Evolutionary conservation across 2,888 invertebrate species (phyloP).

Genomic region (Brachyopa scutellaris): DNA sequence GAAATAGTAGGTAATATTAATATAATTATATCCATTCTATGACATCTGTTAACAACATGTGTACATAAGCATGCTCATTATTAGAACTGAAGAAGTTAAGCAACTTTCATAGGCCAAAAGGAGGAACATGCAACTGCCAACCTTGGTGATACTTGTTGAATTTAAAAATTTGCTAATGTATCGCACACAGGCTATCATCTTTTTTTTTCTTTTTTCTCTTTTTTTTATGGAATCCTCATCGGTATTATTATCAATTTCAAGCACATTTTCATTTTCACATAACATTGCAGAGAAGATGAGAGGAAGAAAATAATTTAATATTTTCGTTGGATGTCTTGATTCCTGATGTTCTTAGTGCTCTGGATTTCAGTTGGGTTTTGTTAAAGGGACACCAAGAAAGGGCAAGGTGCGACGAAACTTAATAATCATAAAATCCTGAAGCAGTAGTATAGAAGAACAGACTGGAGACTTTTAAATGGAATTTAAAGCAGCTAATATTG

Average conservation of each 20-base stretch:
- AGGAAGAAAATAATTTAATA: slow-evolving; percentile 13
- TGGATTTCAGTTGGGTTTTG: slow-evolving; percentile 19
- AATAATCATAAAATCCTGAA: slow-evolving; percentile 63
- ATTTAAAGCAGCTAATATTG: slow-evolving; percentile 19
- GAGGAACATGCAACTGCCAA: too few relatives aligned
- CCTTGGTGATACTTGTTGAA: background rate
- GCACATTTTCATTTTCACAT: slow-evolving; percentile 10
- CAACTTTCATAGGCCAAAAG: too few relatives aligned
- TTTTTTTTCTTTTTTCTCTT: background rate
- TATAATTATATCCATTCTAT: too few relatives aligned
- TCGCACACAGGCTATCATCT: background rate
- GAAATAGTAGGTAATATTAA: too few relatives aligned
- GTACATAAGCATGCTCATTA: too few relatives aligned
- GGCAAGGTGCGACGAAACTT: slow-evolving; percentile 19
- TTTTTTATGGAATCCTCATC: slow-evolving; percentile 9
- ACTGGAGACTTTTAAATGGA: slow-evolving; percentile 14
- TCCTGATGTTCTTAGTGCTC: background rate
- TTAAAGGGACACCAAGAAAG: background rate
- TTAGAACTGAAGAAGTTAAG: too few relatives aligned
- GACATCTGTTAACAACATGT: too few relatives aligned
- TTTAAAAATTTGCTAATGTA: slow-evolving; percentile 1
- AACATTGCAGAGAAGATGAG: background rate
- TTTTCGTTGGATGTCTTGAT: background rate
- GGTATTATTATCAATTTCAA: slow-evolving; percentile 33
- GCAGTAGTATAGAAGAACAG: slow-evolving; percentile 7